Percentiles rank a stretch among this genome's conserved stretches.
Conservation (phyloP, 2,113 vertebrate species). For the Pygoscelis antarcticus region DNA sequence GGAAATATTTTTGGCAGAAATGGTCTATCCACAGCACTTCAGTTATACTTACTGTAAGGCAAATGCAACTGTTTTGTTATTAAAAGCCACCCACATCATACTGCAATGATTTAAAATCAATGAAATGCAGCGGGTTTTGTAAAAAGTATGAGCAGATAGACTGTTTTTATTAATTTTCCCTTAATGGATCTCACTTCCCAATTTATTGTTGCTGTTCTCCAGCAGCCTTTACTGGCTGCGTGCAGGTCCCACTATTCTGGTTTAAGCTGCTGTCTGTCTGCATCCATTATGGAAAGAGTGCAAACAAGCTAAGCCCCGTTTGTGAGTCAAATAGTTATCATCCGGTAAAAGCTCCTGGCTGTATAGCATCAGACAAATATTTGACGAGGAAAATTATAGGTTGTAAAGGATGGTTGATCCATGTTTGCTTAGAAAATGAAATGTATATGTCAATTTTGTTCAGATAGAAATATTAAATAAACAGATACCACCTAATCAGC, state of each 20-base stretch:
- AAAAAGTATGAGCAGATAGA: neutral
- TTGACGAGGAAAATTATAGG: constrained; percentile 21
- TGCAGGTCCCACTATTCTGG: neutral
- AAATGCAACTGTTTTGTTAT: neutral
- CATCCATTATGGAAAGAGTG: neutral
- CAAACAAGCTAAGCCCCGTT: neutral
- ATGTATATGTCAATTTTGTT: neutral
- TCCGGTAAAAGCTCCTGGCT: neutral
- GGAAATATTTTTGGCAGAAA: neutral
- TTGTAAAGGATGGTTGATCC: neutral
- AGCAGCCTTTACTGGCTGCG: neutral
- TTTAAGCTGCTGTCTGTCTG: neutral
- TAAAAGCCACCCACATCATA: neutral
- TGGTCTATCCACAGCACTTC: neutral
- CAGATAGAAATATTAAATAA: neutral
- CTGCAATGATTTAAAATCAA: neutral
- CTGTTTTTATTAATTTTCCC: neutral
- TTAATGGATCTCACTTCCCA: neutral
- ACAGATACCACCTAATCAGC: neutral
- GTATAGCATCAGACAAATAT: neutral
- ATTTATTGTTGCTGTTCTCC: neutral
- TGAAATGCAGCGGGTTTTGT: neutral
- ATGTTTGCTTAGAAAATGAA: neutral
- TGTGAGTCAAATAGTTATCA: neutral
- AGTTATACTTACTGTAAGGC: neutral